These are phyloP conservation scores for Pimpla rufipes DNA, from an alignment of 2,888 invertebrate genomes.

Conservation along the genomic window DNA sequence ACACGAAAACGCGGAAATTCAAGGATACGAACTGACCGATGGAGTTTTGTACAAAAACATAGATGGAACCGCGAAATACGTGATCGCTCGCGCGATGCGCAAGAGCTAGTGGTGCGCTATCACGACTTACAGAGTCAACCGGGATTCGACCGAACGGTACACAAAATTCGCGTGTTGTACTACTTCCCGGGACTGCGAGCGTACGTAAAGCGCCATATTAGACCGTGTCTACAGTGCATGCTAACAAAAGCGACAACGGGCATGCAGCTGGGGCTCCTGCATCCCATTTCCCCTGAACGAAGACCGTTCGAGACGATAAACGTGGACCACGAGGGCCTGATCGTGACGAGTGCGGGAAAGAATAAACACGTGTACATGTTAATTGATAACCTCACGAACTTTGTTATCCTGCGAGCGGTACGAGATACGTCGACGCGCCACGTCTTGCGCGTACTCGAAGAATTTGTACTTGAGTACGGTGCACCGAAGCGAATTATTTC, in stretches of 20 bases:
- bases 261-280: slow-evolving; percentile 60
- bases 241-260: slow-evolving; percentile 50
- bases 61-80: slow-evolving; percentile 42
- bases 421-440: slow-evolving; percentile 3
- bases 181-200: no score
- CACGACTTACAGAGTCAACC: slow-evolving; percentile 26
- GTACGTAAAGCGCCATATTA: slow-evolving; percentile 47
- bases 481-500: slow-evolving; percentile 64
- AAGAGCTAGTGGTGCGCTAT: slow-evolving; percentile 59
- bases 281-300: slow-evolving; percentile 66
- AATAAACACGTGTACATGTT: slow-evolving; percentile 65
- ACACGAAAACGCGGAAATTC: slow-evolving; percentile 1
- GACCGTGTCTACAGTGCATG: slow-evolving; percentile 66
- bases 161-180: no score
- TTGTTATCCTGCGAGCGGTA: slow-evolving; percentile 4
- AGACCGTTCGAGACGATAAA: slow-evolving; percentile 66
- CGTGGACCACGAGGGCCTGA: no score
- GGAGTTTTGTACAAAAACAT: slow-evolving; percentile 20
- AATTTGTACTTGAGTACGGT: slow-evolving; percentile 63
- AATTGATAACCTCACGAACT: slow-evolving; percentile 56
- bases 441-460: slow-evolving; percentile 38
- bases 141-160: background rate
- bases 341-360: slow-evolving; percentile 52
- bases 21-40: no score
- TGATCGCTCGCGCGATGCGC: slow-evolving; percentile 37